Percentiles rank a stretch among this genome's conserved stretches.
phyloP scores from a whole-genome alignment of 1,140 invertebrate genomes.

The Drosophila asahinai region DNA sequence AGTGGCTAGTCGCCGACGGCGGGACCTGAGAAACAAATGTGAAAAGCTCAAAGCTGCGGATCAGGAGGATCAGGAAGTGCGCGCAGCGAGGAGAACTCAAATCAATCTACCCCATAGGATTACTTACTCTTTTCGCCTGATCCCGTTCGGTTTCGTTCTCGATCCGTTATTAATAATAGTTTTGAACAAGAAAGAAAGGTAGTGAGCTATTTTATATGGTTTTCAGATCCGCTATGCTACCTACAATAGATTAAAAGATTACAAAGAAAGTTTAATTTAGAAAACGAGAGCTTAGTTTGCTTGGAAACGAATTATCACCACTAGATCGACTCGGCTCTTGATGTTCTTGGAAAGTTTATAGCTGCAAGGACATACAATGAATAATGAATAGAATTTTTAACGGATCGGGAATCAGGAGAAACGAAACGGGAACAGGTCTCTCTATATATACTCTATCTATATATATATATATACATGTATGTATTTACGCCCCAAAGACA shows the following conservation, averaged over 20 bases:
- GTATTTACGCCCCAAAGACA: slow-evolving; percentile 36
- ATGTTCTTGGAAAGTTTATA: neutral
- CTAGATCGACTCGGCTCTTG: neutral
- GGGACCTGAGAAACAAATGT: slow-evolving; percentile 22
- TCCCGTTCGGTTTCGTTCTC: neutral
- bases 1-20: slow-evolving; percentile 1
- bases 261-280: too few species aligned
- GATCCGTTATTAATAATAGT: neutral
- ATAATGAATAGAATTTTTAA: neutral
- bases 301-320: too few species aligned
- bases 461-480: slow-evolving; percentile 6
- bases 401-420: neutral
- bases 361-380: too few species aligned
- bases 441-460: slow-evolving; percentile 11
- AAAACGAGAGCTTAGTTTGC: too few species aligned
- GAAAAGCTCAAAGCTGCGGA: slow-evolving; percentile 16
- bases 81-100: slow-evolving; percentile 10
- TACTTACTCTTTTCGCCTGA: neutral
- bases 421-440: neutral
- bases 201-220: too few species aligned
- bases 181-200: neutral
- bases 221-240: too few species aligned
- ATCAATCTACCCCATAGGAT: slow-evolving; percentile 44
- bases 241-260: too few species aligned
- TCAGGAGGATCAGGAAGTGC: neutral